Base-by-base conservation (phyloP, 2,797 vertebrate species). In the Triplophysa bombifrons region DNA sequence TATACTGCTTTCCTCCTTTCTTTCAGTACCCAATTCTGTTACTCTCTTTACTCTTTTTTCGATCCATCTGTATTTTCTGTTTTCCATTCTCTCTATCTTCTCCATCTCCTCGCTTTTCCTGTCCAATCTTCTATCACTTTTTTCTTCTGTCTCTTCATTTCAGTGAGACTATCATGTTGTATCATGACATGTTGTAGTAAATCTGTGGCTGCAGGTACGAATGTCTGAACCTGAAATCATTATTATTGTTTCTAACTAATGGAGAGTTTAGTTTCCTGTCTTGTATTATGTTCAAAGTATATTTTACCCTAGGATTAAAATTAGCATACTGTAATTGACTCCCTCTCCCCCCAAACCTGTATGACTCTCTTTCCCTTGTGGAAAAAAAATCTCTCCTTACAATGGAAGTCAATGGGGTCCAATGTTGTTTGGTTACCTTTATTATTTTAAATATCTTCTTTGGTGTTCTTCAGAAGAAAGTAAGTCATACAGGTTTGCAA, bases 101-200 rank as follows among this genome's bases (percentile, higher is more conserved):
- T 53, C 19, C 38, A 10, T 7, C 19, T 86, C 87, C 20, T 89
- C 25, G 74, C 41, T 92, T 41, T 41, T 41, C 41, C 41, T 41
- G 41, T 41, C 41, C 41, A 41, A 41, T 41, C 41, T 90, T 92
- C 87, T 91, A 81, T 92, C 87, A 87, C 63, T 64, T n/a, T 87
- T 51, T 64, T 27, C 20, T 66, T 87, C 89, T 88, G 13, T 82
- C 75, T 93, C 91, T 92, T 88, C 74, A 77, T 92, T 91, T 86
- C 95, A 94, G 91, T 92, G 88, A 96, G 96, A 93, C 95, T 93
- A 87, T 93, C 94, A 87, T 93, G n/a, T n/a, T n/a, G n/a, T n/a
- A n/a, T n/a, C n/a, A n/a, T n/a, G n/a, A n/a, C 97, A 93, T 97
- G 96, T 92, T 96, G 97, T 93, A 96, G 97, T 93, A 96, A 98